Base-by-base conservation (phyloP, 1,140 invertebrate species). In the Drosophila ananassae region DNA sequence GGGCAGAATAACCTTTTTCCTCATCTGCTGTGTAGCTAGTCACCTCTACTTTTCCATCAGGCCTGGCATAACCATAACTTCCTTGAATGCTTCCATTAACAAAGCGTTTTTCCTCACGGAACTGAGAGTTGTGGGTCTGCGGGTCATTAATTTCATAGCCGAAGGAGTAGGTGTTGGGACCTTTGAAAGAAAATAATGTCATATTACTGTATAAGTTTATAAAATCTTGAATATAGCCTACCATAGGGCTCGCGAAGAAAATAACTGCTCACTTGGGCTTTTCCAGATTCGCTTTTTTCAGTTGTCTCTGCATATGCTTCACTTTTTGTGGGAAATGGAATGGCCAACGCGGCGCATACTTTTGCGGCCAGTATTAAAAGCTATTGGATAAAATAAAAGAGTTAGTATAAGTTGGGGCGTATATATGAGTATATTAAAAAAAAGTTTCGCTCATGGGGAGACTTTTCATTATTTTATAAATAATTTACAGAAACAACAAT, bases 101-200 rank as follows among this genome's bases (percentile, higher is more conserved):
- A 51, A 93, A 93, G 30, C 93, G 92, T 69, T 95, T 93, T 81
- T 96, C 95, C 59, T 93, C 93, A 1, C 95, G 92, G 62, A 94
- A 96, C 77, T 96, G 95, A 5, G 93, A 92, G 71, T 96, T 96
- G 3, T 94, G 93, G 1, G 93, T 93, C 5, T 87, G 73, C 2
- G 93, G 91, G 78, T 95, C 94, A n/a, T 93, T 92, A 2, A 95
- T 90, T 55, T 96, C 94, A 78, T 95, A 96, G 12, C 95, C 94
- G 85, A 95, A 96, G 9, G 94, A 93, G 79, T 95, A 96, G 1
- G 94, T 94, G 13, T 94, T 94, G 10, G 93, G 93, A 22, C 94
- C 94, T 93, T 12, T 17, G 6, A 8, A 25, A 2, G 0, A 22
- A 21, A 24, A n/a, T 1, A 2, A 0, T 22, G 47, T 37, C 25